Conservation (phyloP, 1,140 invertebrate species). For the Probaryconus sp. region DNA sequence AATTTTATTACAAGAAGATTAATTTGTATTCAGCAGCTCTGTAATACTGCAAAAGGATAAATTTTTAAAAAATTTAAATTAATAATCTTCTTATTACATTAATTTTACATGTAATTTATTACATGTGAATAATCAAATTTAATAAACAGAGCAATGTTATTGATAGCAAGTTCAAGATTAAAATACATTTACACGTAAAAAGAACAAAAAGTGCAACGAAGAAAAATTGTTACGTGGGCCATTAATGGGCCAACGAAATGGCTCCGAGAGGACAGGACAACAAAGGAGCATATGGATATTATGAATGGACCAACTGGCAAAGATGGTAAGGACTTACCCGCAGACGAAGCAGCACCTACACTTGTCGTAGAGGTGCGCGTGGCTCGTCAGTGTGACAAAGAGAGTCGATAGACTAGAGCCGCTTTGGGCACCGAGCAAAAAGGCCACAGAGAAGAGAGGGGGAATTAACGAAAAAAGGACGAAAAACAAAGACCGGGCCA, state of each 20-base stretch:
- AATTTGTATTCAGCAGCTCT: no score
- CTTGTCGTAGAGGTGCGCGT: no score
- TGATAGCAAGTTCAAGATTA: slow-evolving; percentile 1
- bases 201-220: slow-evolving; percentile 19
- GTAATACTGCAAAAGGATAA: no score
- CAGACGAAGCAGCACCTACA: no score
- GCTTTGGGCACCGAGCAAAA: slow-evolving; percentile 36
- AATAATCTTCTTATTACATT: no score
- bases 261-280: slow-evolving; percentile 69
- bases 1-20: no score
- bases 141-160: slow-evolving; percentile 1
- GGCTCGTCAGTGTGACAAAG: slow-evolving; percentile 34
- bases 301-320: slow-evolving; percentile 73
- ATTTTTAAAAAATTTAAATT: no score
- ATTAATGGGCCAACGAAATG: slow-evolving; percentile 73
- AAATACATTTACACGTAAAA: not conserved
- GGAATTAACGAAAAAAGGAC: slow-evolving; percentile 52
- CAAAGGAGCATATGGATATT: slow-evolving; percentile 74
- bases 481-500: slow-evolving; percentile 41
- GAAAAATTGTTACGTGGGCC: slow-evolving; percentile 77
- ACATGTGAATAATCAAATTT: no score
- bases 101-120: no score
- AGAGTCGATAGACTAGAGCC: slow-evolving; percentile 45
- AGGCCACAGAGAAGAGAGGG: slow-evolving; percentile 16
- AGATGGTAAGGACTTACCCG: slow-evolving; percentile 72